A percentile compares a stretch with the other conserved stretches of the same genome.
phyloP scores from a whole-genome alignment of 2,888 invertebrate genomes.

The Tenthredo notha region DNA sequence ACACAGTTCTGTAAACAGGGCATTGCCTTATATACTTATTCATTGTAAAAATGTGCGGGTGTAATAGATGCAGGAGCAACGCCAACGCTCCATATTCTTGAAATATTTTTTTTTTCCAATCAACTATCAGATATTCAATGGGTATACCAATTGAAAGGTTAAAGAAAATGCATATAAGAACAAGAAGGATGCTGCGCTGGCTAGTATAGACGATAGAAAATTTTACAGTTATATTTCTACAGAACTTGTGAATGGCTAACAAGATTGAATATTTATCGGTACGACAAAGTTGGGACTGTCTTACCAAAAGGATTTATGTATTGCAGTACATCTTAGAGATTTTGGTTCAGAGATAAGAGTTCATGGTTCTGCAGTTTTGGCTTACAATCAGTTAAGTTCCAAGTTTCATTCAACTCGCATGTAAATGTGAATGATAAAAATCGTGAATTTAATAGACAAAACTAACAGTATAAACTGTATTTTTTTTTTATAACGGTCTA shows the following conservation, averaged over 20 bases:
- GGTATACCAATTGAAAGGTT: slow-evolving; percentile 9
- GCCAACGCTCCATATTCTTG: background rate
- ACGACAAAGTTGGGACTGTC: background rate
- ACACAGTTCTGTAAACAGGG: slow-evolving; percentile 6
- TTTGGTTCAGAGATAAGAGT: background rate
- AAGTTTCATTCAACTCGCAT: background rate
- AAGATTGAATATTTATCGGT: slow-evolving; percentile 1
- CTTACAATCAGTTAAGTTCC: background rate
- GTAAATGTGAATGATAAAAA: background rate
- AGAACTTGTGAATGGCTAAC: background rate
- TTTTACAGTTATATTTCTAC: background rate
- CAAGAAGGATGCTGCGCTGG: background rate
- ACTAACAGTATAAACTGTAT: background rate
- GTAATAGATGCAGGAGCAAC: slow-evolving; percentile 10
- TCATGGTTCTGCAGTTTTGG: background rate
- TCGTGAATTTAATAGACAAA: background rate
- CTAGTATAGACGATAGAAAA: background rate
- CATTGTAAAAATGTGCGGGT: background rate
- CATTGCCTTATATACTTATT: background rate
- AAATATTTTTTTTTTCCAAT: background rate
- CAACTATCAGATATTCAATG: background rate
- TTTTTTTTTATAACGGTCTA: background rate
- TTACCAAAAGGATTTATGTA: background rate
- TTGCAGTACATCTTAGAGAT: background rate
- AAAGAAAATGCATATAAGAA: background rate